Conservation (phyloP, 1,140 invertebrate species). For the Zeugodacus cucurbitae region DNA sequence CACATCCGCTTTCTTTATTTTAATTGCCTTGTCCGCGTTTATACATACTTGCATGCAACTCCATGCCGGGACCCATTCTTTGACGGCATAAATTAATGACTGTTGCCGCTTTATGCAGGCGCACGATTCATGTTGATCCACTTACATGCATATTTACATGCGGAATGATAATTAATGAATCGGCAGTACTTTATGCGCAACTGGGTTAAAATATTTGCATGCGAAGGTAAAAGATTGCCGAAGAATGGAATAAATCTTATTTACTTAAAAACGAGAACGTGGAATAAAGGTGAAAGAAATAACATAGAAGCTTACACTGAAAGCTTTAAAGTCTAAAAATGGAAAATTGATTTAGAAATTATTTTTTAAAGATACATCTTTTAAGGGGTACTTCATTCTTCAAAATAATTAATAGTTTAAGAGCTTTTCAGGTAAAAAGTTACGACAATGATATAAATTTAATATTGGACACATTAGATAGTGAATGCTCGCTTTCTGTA, state of each 20-base stretch:
- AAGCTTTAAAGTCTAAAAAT: no score
- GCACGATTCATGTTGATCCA: background rate
- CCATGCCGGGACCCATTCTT: background rate
- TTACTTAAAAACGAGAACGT: background rate
- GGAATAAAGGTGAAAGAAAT: background rate
- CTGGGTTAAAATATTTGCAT: background rate
- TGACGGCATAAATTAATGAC: background rate
- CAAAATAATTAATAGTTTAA: no score
- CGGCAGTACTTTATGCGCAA: background rate
- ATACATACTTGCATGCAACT: background rate
- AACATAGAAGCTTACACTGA: no score
- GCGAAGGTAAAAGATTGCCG: background rate
- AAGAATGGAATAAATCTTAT: background rate
- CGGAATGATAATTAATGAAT: background rate
- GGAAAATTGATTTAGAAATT: no score
- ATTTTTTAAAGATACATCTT: no score
- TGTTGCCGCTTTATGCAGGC: background rate
- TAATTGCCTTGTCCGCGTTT: background rate
- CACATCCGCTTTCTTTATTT: background rate
- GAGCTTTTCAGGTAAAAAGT: no score
- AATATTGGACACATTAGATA: no score
- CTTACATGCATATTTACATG: background rate
- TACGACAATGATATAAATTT: no score
- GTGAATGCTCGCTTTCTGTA: no score
- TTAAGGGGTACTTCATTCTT: no score